Evolutionary conservation across 2,888 invertebrate species (phyloP).

Genomic region (Agrotis puta): DNA sequence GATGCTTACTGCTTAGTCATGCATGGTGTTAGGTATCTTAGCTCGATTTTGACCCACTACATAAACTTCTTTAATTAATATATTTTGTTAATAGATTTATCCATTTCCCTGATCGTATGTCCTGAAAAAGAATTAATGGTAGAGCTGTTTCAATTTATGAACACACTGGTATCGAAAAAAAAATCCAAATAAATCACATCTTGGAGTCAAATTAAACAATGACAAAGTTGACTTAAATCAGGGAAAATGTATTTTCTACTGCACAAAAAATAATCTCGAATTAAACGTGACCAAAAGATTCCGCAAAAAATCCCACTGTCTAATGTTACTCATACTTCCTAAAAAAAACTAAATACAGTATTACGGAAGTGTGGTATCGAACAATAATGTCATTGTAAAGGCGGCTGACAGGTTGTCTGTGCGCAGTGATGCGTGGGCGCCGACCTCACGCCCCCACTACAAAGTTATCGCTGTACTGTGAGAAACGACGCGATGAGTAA

Average conservation of each 20-base stretch:
- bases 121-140: too few relatives aligned
- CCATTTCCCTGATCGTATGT: neutral
- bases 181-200: neutral
- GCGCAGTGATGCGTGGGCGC: constrained; percentile 76
- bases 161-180: neutral
- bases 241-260: neutral
- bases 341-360: constrained; percentile 23
- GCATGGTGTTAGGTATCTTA: neutral
- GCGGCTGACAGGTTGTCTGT: constrained; percentile 74
- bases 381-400: constrained; percentile 70
- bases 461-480: constrained; percentile 37
- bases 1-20: constrained; percentile 6
- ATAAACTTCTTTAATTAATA: neutral
- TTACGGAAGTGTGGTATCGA: constrained; percentile 46
- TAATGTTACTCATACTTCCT: constrained; percentile 33
- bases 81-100: neutral
- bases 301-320: neutral
- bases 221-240: neutral
- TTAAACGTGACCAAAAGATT: neutral
- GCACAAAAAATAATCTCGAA: neutral
- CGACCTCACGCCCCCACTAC: constrained; percentile 70
- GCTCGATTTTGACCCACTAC: neutral
- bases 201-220: neutral
- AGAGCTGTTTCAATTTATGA: neutral
- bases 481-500: constrained; percentile 41